Base-by-base conservation (phyloP, 2,797 vertebrate genomes). In the Acanthornis magna region DNA sequence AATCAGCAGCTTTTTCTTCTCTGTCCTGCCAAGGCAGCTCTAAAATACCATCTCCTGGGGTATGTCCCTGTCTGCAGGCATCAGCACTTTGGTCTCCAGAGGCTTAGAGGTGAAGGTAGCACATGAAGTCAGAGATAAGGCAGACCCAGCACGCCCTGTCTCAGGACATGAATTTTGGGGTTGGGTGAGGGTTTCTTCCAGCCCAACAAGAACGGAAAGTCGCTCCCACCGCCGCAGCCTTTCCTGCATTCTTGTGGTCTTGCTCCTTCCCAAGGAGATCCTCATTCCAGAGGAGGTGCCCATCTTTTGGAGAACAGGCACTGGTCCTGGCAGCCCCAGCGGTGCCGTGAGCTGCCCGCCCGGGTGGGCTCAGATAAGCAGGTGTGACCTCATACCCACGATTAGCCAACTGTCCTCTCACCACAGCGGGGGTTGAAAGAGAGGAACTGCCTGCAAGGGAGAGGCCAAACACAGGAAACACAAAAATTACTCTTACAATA, bases 291-390 rank as follows among this genome's bases (percentile, higher is more conserved):
- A 20, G 9, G 32, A 61, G 38, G 21, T 58, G 22, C 11, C 48
- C 5, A 0, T 8, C 38, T 55, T 26, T 55, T 17, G 88, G 75
- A 3, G 43, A 76, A 7, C 4, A 16, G 61, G 26, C 0, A 0
- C 61, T 23, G 48, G 19, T 20, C 18, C 32, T 27, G 0, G 0
- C 6, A 19, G 47, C 34, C 0, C 34, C 2, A 1, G 22, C 0
- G 1, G 38, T 8, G 3, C 15, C 0, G 1, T 0, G 1, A 26
- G 61, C 65, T 1, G 3, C 55, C 43, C 0, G 0, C 8, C 29
- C 74, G 65, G 3, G 2, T 0, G 13, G 53, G 74, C 77, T 81
- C 63, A 0, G 20, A n/a, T 25, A 27, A 74, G 48, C 91, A 85
- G 50, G 12, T 8, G 57, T 42, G 71, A 2, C 58, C 61, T 29